These are phyloP conservation scores for Semotilus atromaculatus DNA, from an alignment of 2,797 vertebrate species.

Conservation along the genomic window DNA sequence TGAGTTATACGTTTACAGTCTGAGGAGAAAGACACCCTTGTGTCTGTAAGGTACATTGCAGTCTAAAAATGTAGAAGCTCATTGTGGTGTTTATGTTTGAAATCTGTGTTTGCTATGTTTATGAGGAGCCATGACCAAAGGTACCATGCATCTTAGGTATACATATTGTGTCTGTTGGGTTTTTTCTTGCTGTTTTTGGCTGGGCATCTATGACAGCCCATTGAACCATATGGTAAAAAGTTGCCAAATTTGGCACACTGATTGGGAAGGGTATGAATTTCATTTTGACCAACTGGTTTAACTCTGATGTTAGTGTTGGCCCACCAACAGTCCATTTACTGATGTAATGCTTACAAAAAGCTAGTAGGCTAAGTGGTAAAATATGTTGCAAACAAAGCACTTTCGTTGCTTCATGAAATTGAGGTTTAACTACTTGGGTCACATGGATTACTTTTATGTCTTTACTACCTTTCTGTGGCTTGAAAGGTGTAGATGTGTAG, in stretches of 20 bases:
- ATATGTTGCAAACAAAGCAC: not conserved
- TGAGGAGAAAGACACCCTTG: not conserved
- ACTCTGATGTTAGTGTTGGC: not conserved
- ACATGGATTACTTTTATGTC: not conserved
- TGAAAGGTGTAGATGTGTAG: not conserved
- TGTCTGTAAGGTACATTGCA: not conserved
- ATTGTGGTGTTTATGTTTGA: not conserved
- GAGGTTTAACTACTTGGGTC: not conserved
- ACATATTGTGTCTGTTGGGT: not conserved
- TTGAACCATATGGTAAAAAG: not conserved
- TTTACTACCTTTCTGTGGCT: not conserved
- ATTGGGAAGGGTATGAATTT: not conserved
- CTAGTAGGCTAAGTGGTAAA: not conserved
- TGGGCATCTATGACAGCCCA: not conserved
- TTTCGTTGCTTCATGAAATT: not conserved
- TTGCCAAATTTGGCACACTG: not conserved
- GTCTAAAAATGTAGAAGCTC: not conserved
- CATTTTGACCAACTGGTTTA: not conserved
- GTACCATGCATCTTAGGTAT: not conserved
- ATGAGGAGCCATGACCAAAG: not conserved
- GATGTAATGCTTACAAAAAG: not conserved
- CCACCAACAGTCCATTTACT: not conserved
- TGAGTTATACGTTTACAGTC: conserved; percentile 17
- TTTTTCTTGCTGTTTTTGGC: not conserved
- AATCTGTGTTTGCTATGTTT: not conserved